Conservation (phyloP, 1,140 invertebrate species). For the Bursaphelenchus mucronatus region DNA sequence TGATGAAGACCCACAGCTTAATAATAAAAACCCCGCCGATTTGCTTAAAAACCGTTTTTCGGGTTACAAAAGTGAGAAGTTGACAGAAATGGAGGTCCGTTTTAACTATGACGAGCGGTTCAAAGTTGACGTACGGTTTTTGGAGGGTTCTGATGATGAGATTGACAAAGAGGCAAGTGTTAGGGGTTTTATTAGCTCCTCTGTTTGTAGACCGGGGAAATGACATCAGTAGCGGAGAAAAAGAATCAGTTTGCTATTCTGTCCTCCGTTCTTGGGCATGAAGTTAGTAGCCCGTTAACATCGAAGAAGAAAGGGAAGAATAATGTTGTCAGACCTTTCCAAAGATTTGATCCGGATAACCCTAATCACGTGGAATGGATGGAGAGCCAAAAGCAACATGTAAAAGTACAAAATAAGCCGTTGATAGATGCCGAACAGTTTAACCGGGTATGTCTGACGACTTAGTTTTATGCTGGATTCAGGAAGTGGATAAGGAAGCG, state of each 20-base stretch:
- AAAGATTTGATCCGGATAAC: slow-evolving; percentile 28
- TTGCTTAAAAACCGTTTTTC: slow-evolving; percentile 19
- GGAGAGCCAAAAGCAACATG: slow-evolving; percentile 5
- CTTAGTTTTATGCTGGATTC: not conserved
- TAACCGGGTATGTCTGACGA: slow-evolving; percentile 1
- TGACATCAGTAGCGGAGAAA: slow-evolving; percentile 3
- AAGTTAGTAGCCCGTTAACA: slow-evolving; percentile 6
- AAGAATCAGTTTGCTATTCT: slow-evolving; percentile 10
- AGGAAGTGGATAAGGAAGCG: slow-evolving; percentile 12
- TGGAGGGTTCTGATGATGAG: slow-evolving; percentile 20
- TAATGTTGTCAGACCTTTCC: slow-evolving; percentile 19
- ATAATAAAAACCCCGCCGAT: slow-evolving; percentile 11
- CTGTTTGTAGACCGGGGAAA: slow-evolving; percentile 18
- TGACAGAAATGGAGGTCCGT: slow-evolving; percentile 9
- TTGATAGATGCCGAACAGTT: not conserved
- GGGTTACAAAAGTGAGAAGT: slow-evolving; percentile 9
- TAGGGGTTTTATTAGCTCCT: not conserved
- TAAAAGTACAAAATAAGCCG: slow-evolving; percentile 5
- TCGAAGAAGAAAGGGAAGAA: slow-evolving; percentile 1
- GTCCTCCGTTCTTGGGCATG: slow-evolving; percentile 20
- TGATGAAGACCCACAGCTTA: slow-evolving; percentile 17
- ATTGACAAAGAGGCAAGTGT: slow-evolving; percentile 15
- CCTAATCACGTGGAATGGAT: slow-evolving; percentile 27
- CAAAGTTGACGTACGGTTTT: slow-evolving; percentile 20
- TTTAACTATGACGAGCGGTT: slow-evolving; percentile 29